Conservation (phyloP, 2,113 vertebrate genomes). For the Amphilophus citrinellus region DNA sequence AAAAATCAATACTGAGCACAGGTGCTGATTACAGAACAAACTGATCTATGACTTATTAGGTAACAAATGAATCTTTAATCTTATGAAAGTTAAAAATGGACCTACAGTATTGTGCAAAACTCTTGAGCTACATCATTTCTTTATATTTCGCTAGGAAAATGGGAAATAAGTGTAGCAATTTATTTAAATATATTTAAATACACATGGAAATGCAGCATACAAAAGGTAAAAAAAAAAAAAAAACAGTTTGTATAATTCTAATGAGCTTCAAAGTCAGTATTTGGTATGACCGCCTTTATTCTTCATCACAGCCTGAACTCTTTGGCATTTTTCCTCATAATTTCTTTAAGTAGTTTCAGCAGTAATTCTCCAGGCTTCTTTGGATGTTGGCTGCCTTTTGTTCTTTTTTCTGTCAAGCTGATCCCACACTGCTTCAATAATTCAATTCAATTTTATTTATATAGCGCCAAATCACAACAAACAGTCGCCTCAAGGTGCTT, state of each 20-base stretch:
- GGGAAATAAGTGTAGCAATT: not conserved
- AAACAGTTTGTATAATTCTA: too few relatives aligned
- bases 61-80: not conserved
- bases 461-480: too few relatives aligned
- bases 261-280: too few relatives aligned
- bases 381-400: too few relatives aligned
- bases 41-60: slow-evolving; percentile 22
- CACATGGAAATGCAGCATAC: not conserved
- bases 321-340: too few relatives aligned
- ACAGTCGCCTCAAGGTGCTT: too few relatives aligned
- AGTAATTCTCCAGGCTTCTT: too few relatives aligned
- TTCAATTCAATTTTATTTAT: too few relatives aligned
- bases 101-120: not conserved
- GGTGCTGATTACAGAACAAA: slow-evolving; percentile 13
- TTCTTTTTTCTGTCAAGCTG: too few relatives aligned
- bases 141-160: not conserved
- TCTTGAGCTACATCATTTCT: not conserved
- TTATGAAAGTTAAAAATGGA: slow-evolving; percentile 15
- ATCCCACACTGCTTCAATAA: too few relatives aligned
- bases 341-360: too few relatives aligned
- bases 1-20: slow-evolving; percentile 41
- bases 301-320: too few relatives aligned
- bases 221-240: not conserved
- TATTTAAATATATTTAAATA: rapidly evolving
- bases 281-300: not conserved